Conservation (phyloP, 2,113 vertebrate species). For the Coregonus clupeaformis region DNA sequence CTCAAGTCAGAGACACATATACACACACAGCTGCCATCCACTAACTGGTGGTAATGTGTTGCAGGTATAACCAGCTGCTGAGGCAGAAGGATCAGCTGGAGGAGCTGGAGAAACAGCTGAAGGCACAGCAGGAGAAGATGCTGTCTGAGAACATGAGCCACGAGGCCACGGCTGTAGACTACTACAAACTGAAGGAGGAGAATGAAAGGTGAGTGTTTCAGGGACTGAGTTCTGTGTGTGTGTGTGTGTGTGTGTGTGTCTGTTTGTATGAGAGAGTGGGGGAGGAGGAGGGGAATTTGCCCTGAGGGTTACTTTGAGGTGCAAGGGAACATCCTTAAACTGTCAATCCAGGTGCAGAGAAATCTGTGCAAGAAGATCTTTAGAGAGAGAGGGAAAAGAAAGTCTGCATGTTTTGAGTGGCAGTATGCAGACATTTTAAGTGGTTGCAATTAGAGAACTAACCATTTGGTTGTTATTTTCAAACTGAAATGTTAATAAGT, state of each 20-base stretch:
- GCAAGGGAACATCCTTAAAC: background rate
- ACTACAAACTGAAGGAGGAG: slow-evolving; percentile 85
- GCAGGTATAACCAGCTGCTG: slow-evolving; percentile 90
- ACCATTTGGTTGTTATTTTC: too few species aligned
- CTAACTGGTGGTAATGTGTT: background rate
- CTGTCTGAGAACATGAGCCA: slow-evolving; percentile 85
- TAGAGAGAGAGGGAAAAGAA: background rate
- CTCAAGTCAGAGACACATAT: background rate
- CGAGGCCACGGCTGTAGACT: slow-evolving; percentile 82
- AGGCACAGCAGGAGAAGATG: slow-evolving; percentile 91
- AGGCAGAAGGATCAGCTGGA: slow-evolving; percentile 93
- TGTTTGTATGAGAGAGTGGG: background rate
- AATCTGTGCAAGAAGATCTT: background rate
- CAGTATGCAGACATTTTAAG: background rate
- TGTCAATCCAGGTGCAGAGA: background rate
- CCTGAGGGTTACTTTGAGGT: background rate
- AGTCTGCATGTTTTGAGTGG: background rate
- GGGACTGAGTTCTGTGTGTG: background rate
- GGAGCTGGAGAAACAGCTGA: slow-evolving; percentile 88
- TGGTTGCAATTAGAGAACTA: background rate
- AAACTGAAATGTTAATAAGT: too few species aligned
- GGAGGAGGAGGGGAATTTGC: background rate
- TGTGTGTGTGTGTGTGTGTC: background rate
- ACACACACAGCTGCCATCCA: background rate
- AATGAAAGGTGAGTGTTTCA: slow-evolving; percentile 82